Evolutionary conservation across 2,113 vertebrate genomes (phyloP).

Genomic region (Hylia prasina): DNA sequence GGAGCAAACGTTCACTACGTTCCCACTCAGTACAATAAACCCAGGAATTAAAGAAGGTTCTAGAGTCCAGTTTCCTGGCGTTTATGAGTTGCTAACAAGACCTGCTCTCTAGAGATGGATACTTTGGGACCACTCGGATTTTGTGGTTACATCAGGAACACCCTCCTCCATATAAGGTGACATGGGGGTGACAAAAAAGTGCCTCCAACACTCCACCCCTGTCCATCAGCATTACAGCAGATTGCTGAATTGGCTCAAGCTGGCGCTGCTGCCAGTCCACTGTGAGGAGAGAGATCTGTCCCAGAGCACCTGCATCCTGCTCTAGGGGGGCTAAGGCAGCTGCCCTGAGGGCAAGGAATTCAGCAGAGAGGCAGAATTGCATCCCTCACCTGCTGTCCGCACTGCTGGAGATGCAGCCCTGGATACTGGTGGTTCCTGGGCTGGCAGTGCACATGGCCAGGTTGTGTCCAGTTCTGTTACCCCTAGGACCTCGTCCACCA

Average conservation of each 20-base stretch:
- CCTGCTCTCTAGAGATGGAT: background rate
- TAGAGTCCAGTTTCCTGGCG: background rate
- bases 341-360: background rate
- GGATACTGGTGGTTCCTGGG: background rate
- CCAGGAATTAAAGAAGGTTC: background rate
- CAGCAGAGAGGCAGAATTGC: background rate
- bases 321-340: background rate
- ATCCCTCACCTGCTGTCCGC: background rate
- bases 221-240: background rate
- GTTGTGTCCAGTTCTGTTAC: background rate
- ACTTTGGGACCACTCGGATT: background rate
- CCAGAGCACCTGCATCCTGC: background rate
- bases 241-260: background rate
- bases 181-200: background rate
- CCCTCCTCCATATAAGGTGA: accelerated
- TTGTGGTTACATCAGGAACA: background rate
- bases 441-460: background rate
- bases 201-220: background rate
- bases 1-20: background rate
- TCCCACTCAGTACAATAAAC: background rate
- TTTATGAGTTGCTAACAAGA: background rate
- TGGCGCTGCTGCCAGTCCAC: background rate
- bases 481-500: background rate
- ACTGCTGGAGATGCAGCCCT: background rate
- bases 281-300: background rate